phyloP scores from a whole-genome alignment of 2,113 vertebrate species.

The Lutjanus erythropterus region DNA sequence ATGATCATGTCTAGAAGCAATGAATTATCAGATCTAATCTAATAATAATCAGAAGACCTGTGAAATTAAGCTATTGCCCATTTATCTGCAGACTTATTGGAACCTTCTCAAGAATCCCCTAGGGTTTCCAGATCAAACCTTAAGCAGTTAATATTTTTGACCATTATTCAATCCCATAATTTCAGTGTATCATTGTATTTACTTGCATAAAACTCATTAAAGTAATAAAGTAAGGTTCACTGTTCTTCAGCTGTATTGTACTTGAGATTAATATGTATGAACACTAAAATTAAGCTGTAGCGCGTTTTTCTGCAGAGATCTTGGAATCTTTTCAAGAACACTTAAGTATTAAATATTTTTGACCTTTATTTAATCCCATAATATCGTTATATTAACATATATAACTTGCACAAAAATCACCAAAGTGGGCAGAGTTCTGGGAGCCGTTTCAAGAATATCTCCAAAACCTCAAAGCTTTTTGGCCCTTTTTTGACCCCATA shows the following conservation, averaged over 20 bases:
- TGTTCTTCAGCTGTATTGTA: not conserved
- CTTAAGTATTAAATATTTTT: too few species aligned
- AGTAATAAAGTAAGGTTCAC: too few species aligned
- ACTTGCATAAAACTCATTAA: too few species aligned
- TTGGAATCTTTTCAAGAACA: not conserved
- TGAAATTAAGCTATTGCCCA: not conserved
- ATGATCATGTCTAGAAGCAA: not conserved
- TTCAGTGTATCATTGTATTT: not conserved
- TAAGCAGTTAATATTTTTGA: not conserved
- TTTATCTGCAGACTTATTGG: too few species aligned
- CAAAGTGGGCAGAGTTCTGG: too few species aligned
- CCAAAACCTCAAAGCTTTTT: not conserved
- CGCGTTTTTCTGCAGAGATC: not conserved
- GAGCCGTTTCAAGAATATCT: slow-evolving; percentile 7
- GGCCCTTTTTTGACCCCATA: not conserved
- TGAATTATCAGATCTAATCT: not conserved
- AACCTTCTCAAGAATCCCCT: not conserved
- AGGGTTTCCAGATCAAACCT: not conserved
- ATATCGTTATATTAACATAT: too few species aligned
- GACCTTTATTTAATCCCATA: too few species aligned
- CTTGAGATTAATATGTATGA: not conserved
- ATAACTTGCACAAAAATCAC: too few species aligned
- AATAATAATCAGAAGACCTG: not conserved
- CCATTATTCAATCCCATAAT: not conserved
- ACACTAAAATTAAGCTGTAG: not conserved